Percentiles rank a stretch among this genome's conserved stretches.
Evolutionary conservation across 2,797 vertebrate genomes (phyloP).

Genomic region (Hydrophis major): DNA sequence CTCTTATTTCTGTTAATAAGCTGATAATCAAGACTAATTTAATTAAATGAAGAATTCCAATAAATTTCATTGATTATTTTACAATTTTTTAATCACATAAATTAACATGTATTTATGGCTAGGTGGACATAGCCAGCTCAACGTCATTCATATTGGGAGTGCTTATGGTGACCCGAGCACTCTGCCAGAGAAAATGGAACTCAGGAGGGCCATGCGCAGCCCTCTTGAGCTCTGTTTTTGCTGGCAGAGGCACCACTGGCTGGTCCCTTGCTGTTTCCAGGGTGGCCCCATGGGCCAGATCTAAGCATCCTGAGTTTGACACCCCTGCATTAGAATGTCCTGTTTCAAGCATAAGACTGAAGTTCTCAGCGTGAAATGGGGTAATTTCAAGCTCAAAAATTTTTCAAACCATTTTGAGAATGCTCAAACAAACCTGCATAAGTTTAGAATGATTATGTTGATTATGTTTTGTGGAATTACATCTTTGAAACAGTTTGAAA

Average conservation of each 20-base stretch:
- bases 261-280: too few relatives aligned
- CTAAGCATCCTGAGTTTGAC: too few relatives aligned
- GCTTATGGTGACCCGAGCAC: too few relatives aligned
- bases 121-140: too few relatives aligned
- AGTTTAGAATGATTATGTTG: neutral
- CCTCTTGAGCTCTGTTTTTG: too few relatives aligned
- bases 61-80: neutral
- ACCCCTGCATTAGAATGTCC: neutral
- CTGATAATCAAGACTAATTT: neutral
- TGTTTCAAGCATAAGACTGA: neutral
- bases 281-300: too few relatives aligned
- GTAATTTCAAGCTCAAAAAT: neutral
- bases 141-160: too few relatives aligned
- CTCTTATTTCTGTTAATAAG: neutral
- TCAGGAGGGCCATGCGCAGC: too few relatives aligned
- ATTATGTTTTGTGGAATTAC: neutral
- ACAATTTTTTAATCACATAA: neutral
- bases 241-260: too few relatives aligned
- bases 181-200: too few relatives aligned
- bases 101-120: neutral
- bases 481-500: neutral
- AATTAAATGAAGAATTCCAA: neutral
- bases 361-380: neutral
- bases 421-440: neutral
- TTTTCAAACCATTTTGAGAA: neutral